A percentile compares a stretch with the other conserved stretches of the same genome.
These are phyloP conservation scores for Alviniconcha strummeri DNA, from an alignment of 2,888 invertebrate genomes.

Conservation along the genomic window DNA sequence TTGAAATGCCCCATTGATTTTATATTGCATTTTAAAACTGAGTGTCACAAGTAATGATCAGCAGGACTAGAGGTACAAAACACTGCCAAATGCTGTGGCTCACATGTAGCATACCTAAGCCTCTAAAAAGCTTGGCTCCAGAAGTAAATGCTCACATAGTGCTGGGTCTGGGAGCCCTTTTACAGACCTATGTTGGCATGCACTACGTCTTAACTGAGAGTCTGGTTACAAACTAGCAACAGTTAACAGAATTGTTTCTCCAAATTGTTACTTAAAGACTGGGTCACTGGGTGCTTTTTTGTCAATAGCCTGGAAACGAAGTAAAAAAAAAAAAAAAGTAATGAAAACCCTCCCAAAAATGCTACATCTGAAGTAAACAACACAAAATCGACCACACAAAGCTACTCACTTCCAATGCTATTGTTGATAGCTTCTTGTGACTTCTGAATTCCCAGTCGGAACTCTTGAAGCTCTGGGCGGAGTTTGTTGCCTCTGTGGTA, in stretches of 20 bases:
- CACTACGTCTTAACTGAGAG: too few species aligned
- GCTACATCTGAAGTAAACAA: neutral
- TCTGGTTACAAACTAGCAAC: too few species aligned
- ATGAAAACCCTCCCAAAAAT: neutral
- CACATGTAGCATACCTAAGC: too few species aligned
- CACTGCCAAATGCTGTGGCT: too few species aligned
- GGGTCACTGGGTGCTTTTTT: too few species aligned
- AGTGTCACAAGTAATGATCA: neutral
- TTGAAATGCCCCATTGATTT: too few species aligned
- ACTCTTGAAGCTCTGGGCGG: slow-evolving; percentile 86
- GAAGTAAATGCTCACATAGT: neutral
- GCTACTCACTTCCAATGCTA: slow-evolving; percentile 81
- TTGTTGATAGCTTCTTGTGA: slow-evolving; percentile 96
- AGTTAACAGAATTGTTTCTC: too few species aligned
- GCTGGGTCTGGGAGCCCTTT: neutral
- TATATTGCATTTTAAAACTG: neutral
- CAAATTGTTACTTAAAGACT: neutral
- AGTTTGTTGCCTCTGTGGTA: slow-evolving; percentile 91
- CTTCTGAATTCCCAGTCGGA: slow-evolving; percentile 90
- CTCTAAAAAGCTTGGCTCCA: neutral
- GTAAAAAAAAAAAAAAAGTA: too few species aligned
- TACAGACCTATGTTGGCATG: neutral
- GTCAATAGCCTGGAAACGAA: too few species aligned
- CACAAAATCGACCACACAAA: neutral
- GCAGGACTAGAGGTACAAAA: neutral